Conservation (phyloP, 30 jellyfish, hydroid and myxozoan species). For the Cassiopea andromeda region DNA sequence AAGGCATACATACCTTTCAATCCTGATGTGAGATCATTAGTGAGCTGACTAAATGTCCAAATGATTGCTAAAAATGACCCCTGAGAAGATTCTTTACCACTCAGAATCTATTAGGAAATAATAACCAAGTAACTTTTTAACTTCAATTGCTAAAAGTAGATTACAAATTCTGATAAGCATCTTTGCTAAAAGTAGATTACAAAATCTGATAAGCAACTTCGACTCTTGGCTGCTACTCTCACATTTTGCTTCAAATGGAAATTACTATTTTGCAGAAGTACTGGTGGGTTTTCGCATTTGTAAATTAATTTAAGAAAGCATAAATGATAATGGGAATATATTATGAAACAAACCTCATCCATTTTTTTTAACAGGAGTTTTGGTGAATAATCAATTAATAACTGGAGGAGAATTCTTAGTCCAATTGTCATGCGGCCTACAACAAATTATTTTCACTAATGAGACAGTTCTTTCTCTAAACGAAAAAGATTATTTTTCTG, state of each 20-base stretch:
- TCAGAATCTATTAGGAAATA: slow-evolving; percentile 41
- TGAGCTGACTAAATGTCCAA: slow-evolving; percentile 80
- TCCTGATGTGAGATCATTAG: slow-evolving; percentile 58
- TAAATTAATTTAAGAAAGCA: background rate
- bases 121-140: background rate
- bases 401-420: slow-evolving; percentile 65
- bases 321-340: background rate
- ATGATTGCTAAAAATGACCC: slow-evolving; percentile 82
- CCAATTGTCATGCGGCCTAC: slow-evolving; percentile 87
- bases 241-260: too few species aligned
- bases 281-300: background rate
- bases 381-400: slow-evolving; percentile 50
- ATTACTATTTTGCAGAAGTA: background rate
- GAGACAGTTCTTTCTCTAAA: background rate
- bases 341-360: slow-evolving; percentile 68
- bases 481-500: background rate
- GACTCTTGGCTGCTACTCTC: too few species aligned
- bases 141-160: background rate
- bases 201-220: too few species aligned
- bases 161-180: background rate
- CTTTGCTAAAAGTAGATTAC: too few species aligned
- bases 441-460: background rate
- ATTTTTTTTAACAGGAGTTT: slow-evolving; percentile 63
- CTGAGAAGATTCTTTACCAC: slow-evolving; percentile 67
- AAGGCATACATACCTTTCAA: slow-evolving; percentile 51